phyloP scores from a whole-genome alignment of 2,113 vertebrate genomes.

The Hippopotamus amphibius region DNA sequence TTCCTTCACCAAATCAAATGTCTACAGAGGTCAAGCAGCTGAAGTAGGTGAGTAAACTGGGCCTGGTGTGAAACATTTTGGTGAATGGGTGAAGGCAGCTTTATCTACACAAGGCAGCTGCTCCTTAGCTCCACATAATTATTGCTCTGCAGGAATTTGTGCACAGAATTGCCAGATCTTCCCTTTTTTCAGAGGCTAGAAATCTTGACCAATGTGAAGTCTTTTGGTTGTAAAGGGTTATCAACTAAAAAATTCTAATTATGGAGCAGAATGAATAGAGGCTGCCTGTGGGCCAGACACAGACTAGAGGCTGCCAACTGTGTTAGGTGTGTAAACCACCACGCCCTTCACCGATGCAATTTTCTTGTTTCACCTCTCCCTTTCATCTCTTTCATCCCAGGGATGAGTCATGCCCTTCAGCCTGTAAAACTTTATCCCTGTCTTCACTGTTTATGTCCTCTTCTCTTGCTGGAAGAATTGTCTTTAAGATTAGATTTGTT shows the following conservation, averaged over 20 bases:
- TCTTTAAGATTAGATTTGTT: background rate
- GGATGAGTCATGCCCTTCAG: background rate
- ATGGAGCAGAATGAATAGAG: background rate
- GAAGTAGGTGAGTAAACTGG: background rate
- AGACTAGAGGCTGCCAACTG: background rate
- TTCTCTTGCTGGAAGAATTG: background rate
- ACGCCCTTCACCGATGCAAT: background rate
- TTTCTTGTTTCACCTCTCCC: background rate
- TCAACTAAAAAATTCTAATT: background rate
- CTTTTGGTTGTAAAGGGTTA: background rate
- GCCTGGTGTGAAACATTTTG: background rate
- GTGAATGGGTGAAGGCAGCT: background rate
- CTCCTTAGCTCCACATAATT: background rate
- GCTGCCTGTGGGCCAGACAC: background rate
- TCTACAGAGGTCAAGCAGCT: background rate
- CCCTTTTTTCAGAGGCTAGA: background rate
- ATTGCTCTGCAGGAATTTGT: background rate
- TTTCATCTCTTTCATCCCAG: background rate
- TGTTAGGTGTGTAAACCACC: accelerated
- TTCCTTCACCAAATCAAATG: background rate
- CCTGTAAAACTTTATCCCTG: background rate
- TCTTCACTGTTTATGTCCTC: background rate
- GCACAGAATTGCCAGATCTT: background rate
- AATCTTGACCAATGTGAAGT: background rate
- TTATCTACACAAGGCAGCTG: background rate